Evolutionary conservation across 2,888 invertebrate species (phyloP).

Genomic region (Cosmia trapezina): DNA sequence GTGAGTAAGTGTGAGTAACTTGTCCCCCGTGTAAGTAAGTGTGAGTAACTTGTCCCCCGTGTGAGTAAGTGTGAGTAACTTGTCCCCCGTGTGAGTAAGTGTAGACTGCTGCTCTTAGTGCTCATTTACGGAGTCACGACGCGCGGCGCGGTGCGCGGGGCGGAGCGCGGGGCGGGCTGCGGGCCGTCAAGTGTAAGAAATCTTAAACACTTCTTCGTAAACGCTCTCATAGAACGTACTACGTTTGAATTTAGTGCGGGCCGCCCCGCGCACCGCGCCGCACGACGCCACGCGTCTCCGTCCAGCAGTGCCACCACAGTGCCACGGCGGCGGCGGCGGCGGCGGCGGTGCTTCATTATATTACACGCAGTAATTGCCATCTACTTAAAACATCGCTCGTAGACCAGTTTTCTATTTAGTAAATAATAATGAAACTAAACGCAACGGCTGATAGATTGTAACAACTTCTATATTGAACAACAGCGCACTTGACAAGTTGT

Average conservation of each 20-base stretch:
- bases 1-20: constrained; percentile 16
- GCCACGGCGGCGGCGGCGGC: too few species aligned
- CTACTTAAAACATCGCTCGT: background rate
- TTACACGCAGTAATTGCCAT: background rate
- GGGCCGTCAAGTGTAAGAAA: too few species aligned
- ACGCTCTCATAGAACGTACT: too few species aligned
- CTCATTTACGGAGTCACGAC: too few species aligned
- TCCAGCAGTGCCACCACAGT: too few species aligned
- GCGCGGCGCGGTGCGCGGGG: too few species aligned
- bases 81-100: constrained; percentile 6
- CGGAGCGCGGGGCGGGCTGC: too few species aligned
- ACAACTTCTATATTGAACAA: background rate
- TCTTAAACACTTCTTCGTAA: too few species aligned
- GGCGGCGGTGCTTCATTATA: background rate
- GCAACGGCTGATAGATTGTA: background rate
- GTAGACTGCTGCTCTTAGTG: constrained; percentile 13
- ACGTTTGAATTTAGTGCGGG: too few species aligned
- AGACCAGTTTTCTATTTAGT: background rate
- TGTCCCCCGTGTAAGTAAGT: constrained; percentile 4
- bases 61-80: constrained; percentile 16
- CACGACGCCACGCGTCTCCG: too few species aligned
- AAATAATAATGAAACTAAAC: background rate
- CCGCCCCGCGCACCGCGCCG: too few species aligned
- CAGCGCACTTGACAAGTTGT: background rate
- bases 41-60: constrained; percentile 17